Conservation (phyloP, 1,140 invertebrate species). For the Aphaenogaster rudis region DNA sequence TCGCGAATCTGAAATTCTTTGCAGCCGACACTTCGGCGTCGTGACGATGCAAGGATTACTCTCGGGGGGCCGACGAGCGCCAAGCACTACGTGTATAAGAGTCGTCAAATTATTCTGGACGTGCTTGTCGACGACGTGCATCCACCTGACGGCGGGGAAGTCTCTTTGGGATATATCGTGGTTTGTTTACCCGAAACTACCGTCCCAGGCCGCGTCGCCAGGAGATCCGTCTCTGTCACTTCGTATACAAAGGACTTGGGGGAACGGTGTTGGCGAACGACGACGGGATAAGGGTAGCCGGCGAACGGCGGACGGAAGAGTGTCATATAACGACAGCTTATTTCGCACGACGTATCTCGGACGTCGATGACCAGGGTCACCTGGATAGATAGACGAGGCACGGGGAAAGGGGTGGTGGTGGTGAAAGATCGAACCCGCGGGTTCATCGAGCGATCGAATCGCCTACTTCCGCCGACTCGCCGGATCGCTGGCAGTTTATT, state of each 20-base stretch:
- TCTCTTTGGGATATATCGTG: conserved; percentile 58
- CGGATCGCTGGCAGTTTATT: conserved; percentile 76
- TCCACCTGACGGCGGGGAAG: conserved; percentile 1
- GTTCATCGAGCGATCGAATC: conserved; percentile 36
- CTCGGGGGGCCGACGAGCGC: conserved; percentile 3
- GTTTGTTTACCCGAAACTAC: conserved; percentile 66
- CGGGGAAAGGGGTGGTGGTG: neutral
- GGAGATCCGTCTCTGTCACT: conserved; percentile 63
- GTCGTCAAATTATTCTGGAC: conserved; percentile 58
- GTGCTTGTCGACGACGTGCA: conserved; percentile 31
- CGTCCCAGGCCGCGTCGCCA: conserved; percentile 18
- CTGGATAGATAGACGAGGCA: neutral
- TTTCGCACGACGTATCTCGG: conserved; percentile 46
- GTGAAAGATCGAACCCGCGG: neutral
- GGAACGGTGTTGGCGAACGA: neutral
- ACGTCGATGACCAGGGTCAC: conserved; percentile 5
- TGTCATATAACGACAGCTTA: conserved; percentile 63
- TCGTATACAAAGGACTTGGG: conserved; percentile 52
- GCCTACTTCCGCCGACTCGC: conserved; percentile 48
- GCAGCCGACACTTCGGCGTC: neutral
- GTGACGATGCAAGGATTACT: conserved; percentile 19
- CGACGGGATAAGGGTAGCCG: conserved; percentile 17
- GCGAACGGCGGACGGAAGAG: conserved; percentile 11
- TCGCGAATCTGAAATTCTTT: conserved; percentile 25
- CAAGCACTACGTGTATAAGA: conserved; percentile 32